phyloP scores from a whole-genome alignment of 64 coral and sea anemone genomes.

The Anthopleura sola region DNA sequence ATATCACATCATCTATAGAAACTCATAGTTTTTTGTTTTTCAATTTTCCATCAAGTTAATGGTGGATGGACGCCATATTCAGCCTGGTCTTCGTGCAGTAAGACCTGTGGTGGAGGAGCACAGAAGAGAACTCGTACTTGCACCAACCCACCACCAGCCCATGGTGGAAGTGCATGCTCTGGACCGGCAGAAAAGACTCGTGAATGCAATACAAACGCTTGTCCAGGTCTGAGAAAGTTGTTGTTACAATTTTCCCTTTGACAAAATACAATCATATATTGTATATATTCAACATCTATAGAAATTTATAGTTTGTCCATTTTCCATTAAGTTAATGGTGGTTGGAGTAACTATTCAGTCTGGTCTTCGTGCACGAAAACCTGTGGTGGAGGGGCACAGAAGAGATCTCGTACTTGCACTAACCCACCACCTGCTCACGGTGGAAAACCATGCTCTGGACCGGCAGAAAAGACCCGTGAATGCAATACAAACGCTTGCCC shows the following conservation, averaged over 20 bases:
- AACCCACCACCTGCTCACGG: neutral
- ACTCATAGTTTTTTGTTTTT: too few species aligned
- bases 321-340: neutral
- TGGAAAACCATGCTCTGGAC: neutral
- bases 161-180: neutral
- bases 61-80: neutral
- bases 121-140: constrained; percentile 4
- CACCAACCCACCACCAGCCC: neutral
- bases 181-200: neutral
- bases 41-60: neutral
- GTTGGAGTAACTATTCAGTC: neutral
- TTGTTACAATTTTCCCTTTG: too few species aligned
- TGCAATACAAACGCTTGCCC: neutral
- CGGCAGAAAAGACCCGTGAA: neutral
- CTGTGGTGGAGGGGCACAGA: neutral
- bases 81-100: neutral
- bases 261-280: too few species aligned
- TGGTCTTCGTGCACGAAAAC: constrained; percentile 1
- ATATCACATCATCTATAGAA: too few species aligned
- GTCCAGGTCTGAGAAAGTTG: too few species aligned
- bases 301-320: too few species aligned
- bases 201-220: neutral
- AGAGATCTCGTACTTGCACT: constrained; percentile 4
- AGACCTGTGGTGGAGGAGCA: constrained; percentile 7
- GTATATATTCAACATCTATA: too few species aligned